Evolutionary conservation across 2,888 invertebrate genomes (phyloP).

Genomic region (Tenodera sinensis): DNA sequence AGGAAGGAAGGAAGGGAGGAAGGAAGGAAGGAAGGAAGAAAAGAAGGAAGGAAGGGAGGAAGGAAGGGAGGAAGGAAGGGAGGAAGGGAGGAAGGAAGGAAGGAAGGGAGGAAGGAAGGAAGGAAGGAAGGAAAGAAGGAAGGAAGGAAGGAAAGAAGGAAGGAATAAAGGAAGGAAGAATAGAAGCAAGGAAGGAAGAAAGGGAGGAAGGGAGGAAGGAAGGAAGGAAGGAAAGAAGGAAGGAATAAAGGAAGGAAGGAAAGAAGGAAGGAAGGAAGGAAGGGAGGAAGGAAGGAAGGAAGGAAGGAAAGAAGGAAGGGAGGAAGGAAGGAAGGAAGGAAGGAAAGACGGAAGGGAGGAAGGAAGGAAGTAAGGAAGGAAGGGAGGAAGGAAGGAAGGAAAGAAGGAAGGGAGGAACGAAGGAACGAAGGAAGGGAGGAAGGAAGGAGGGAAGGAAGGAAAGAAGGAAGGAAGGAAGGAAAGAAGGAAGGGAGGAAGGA

Average conservation of each 20-base stretch:
- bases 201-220: background rate
- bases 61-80: slow-evolving; percentile 24
- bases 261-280: too few species aligned
- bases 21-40: background rate
- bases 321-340: background rate
- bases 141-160: background rate
- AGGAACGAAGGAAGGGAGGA: too few species aligned
- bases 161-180: background rate
- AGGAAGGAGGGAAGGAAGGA: too few species aligned
- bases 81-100: background rate
- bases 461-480: too few species aligned
- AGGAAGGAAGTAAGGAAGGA: too few species aligned
- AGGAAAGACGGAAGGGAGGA: too few species aligned
- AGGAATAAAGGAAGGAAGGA: background rate
- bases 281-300: background rate
- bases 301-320: background rate
- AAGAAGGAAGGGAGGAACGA: too few species aligned
- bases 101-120: background rate
- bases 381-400: too few species aligned
- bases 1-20: background rate
- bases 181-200: background rate
- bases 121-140: background rate
- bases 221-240: background rate
- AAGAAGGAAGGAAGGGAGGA: background rate
- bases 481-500: too few species aligned